These are phyloP conservation scores for Microctonus aethiopoides DNA, from an alignment of 2,888 invertebrate species.

Conservation along the genomic window DNA sequence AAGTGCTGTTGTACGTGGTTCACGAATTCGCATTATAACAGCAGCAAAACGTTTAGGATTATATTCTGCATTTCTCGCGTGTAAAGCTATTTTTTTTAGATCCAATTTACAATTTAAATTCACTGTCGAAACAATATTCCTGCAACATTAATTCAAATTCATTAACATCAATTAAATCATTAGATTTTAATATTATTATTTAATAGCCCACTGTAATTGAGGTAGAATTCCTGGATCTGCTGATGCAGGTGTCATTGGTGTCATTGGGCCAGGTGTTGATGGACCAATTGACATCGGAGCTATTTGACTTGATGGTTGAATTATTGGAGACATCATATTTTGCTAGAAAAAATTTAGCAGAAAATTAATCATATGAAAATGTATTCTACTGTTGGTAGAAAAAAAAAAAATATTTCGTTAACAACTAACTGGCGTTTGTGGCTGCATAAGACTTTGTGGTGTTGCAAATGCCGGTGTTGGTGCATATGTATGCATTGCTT, in stretches of 20 bases:
- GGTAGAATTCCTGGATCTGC: slow-evolving; percentile 95
- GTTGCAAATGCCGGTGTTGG: slow-evolving; percentile 80
- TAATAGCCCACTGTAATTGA: slow-evolving; percentile 81
- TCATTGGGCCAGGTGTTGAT: slow-evolving; percentile 82
- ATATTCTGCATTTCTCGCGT: slow-evolving; percentile 98
- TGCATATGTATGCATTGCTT: slow-evolving; percentile 81
- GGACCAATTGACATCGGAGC: slow-evolving; percentile 77
- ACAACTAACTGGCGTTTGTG: slow-evolving; percentile 86
- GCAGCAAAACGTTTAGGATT: slow-evolving; percentile 99
- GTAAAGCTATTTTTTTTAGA: slow-evolving; percentile 95
- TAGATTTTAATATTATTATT: not conserved
- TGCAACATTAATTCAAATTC: too few species aligned
- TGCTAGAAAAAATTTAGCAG: slow-evolving; percentile 69
- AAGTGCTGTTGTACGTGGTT: slow-evolving; percentile 87
- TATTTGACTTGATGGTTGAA: slow-evolving; percentile 74
- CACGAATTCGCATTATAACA: slow-evolving; percentile 93
- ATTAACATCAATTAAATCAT: too few species aligned
- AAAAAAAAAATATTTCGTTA: not conserved
- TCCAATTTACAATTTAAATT: slow-evolving; percentile 95
- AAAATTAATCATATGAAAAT: too few species aligned
- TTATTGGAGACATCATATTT: slow-evolving; percentile 87
- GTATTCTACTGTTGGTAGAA: not conserved
- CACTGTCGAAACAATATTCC: slow-evolving; percentile 98
- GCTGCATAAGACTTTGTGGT: slow-evolving; percentile 88
- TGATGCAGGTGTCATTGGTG: slow-evolving; percentile 82